Evolutionary conservation across 2,797 vertebrate species (phyloP), one percentile per base, ranked within the genome.

Genomic region (Melanotaenia maccullochi): DNA sequence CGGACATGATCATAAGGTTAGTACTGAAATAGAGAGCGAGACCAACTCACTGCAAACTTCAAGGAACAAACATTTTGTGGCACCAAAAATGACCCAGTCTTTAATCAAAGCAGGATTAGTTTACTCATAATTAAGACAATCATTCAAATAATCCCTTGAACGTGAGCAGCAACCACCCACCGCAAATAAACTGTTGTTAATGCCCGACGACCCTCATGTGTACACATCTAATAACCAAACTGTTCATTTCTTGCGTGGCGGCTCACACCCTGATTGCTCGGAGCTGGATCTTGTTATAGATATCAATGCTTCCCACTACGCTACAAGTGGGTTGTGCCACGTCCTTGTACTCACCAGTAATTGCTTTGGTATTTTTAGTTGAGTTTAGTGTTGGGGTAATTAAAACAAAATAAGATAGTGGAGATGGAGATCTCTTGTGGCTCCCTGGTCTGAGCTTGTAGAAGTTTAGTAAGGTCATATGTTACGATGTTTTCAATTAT

Each of bases 301-400:
- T 93, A 93, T 71, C 74, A 51, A 58, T 1, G 49, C 75, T 79
- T 83, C 70, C 75, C 60, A 68, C 77, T 81, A 81, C 85, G 76
- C 82, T 76, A 78, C 82, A 80, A 88, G 88, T 88, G 78, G 82
- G 77, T 73, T 78, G 76, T n/a, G 81, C 74, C 63, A 1, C 16
- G 82, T 89, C 83, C 77, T 86, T 78, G 79, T 30, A 68, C 85
- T 78, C 60, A 3, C 76, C 86, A 78, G 86, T 93, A 93, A 93
- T 92, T 94, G 85, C 88, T 80, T 87, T 80, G 88, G 88, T 90
- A 92, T 90, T 92, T 90, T 90, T 89, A 92, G 89, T 90, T 75
- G 82, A 67, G 68, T 72, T 80, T 61, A 68, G 78, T 74, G 84
- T 85, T 33, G 58, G 83, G 85, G 87, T 92, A 90, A 93, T 94